phyloP scores from a whole-genome alignment of 2,888 invertebrate genomes.

The Macaria liturata region DNA sequence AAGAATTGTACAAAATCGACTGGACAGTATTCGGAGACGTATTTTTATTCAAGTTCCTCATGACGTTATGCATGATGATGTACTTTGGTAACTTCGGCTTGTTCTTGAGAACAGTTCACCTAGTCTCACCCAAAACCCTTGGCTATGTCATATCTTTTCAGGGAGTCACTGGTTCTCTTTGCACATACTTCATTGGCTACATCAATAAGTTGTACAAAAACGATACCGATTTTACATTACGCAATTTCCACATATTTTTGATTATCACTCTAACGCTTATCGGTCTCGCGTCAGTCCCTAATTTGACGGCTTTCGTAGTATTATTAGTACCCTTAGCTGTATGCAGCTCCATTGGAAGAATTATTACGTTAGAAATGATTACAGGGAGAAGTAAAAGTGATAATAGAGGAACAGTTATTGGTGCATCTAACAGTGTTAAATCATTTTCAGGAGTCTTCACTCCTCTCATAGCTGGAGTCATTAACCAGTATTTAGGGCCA shows the following conservation, averaged over 20 bases:
- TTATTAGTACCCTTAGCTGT: slow-evolving; percentile 74
- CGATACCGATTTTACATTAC: slow-evolving; percentile 60
- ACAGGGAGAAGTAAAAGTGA: slow-evolving; percentile 66
- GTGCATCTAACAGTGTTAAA: slow-evolving; percentile 80
- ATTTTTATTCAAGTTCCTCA: slow-evolving; percentile 75
- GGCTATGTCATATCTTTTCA: slow-evolving; percentile 82
- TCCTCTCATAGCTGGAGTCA: slow-evolving; percentile 77
- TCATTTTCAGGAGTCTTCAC: slow-evolving; percentile 81
- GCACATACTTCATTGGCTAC: slow-evolving; percentile 67
- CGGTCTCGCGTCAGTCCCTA: slow-evolving; percentile 62
- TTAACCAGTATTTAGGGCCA: slow-evolving; percentile 72
- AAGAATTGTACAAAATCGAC: slow-evolving; percentile 69
- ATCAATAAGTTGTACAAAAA: slow-evolving; percentile 67
- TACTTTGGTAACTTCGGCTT: slow-evolving; percentile 76
- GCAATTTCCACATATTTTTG: slow-evolving; percentile 71
- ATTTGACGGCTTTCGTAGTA: slow-evolving; percentile 59
- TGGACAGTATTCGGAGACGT: slow-evolving; percentile 79
- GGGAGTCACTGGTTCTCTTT: slow-evolving; percentile 66
- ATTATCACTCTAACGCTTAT: slow-evolving; percentile 63
- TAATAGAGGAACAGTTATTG: slow-evolving; percentile 82
- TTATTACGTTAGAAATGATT: slow-evolving; percentile 75
- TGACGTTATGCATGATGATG: slow-evolving; percentile 70
- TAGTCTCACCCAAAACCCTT: slow-evolving; percentile 69
- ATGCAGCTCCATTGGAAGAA: slow-evolving; percentile 68
- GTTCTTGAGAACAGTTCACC: slow-evolving; percentile 68